phyloP scores from a whole-genome alignment of 2,888 invertebrate species.

The Junonia oenone region DNA sequence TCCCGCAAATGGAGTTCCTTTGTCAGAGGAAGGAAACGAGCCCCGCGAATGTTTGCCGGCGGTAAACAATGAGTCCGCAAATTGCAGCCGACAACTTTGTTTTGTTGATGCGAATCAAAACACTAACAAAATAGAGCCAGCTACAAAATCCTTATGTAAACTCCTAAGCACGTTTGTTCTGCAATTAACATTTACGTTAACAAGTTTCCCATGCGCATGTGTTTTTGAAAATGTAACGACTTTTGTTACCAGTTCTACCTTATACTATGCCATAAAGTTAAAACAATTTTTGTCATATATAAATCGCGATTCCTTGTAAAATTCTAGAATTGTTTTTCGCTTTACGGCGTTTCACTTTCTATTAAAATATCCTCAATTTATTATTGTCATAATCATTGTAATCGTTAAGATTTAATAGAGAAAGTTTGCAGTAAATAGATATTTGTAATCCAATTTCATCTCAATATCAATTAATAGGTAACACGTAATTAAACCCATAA shows the following conservation, averaged over 20 bases:
- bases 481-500: neutral
- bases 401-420: too few species aligned
- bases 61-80: constrained; percentile 73
- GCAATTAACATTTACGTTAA: neutral
- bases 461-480: neutral
- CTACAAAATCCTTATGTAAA: constrained; percentile 33
- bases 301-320: too few species aligned
- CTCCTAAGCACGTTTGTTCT: constrained; percentile 48
- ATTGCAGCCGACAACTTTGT: constrained; percentile 62
- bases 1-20: constrained; percentile 65
- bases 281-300: too few species aligned
- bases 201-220: neutral
- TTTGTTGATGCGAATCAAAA: constrained; percentile 69
- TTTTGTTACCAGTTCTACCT: too few species aligned
- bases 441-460: neutral
- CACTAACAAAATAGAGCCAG: constrained; percentile 49
- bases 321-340: too few species aligned
- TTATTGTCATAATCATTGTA: too few species aligned
- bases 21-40: constrained; percentile 61
- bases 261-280: too few species aligned
- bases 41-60: constrained; percentile 66
- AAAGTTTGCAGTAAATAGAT: neutral
- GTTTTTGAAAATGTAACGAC: neutral
- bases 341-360: too few species aligned
- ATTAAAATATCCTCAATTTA: too few species aligned